These are phyloP conservation scores for Protomyctophum bolini DNA, from an alignment of 2,113 vertebrate genomes.

Conservation along the genomic window DNA sequence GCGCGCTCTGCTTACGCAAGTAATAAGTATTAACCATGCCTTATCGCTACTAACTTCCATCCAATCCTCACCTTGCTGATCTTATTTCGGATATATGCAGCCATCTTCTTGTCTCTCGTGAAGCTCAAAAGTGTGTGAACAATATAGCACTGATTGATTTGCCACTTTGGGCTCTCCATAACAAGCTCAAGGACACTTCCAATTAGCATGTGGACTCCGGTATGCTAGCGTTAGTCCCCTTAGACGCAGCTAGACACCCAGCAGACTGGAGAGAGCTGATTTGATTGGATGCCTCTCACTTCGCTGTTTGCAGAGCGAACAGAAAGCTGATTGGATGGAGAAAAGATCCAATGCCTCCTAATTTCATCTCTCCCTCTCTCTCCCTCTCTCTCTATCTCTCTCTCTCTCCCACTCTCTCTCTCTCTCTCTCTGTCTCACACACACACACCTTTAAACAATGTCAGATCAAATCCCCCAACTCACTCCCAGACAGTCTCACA, in stretches of 20 bases:
- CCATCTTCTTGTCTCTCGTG: slow-evolving; percentile 44
- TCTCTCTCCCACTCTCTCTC: neutral
- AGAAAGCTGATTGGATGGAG: slow-evolving; percentile 23
- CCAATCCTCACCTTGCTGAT: no score
- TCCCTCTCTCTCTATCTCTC: slow-evolving; percentile 1
- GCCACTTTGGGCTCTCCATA: slow-evolving; percentile 51
- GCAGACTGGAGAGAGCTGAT: slow-evolving; percentile 25
- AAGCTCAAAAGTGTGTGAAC: slow-evolving; percentile 43
- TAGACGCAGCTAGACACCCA: slow-evolving; percentile 12
- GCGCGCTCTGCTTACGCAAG: no score
- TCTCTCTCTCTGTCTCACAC: slow-evolving; percentile 12
- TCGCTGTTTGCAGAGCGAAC: slow-evolving; percentile 46
- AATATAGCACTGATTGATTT: slow-evolving; percentile 57
- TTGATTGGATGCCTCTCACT: slow-evolving; percentile 48
- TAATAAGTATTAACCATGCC: no score
- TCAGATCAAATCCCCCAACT: slow-evolving; percentile 35
- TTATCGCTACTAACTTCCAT: no score
- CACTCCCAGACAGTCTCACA: slow-evolving; percentile 21
- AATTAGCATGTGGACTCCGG: slow-evolving; percentile 60
- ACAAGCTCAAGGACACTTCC: slow-evolving; percentile 64
- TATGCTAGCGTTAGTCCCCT: slow-evolving; percentile 41
- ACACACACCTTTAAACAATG: slow-evolving; percentile 60
- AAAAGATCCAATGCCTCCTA: slow-evolving; percentile 39
- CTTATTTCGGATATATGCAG: no score
- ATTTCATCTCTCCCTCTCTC: slow-evolving; percentile 21